Percentiles rank a stretch among this genome's conserved stretches.
Conservation (phyloP, 1,140 invertebrate genomes). For the Frieseomelitta varia region DNA sequence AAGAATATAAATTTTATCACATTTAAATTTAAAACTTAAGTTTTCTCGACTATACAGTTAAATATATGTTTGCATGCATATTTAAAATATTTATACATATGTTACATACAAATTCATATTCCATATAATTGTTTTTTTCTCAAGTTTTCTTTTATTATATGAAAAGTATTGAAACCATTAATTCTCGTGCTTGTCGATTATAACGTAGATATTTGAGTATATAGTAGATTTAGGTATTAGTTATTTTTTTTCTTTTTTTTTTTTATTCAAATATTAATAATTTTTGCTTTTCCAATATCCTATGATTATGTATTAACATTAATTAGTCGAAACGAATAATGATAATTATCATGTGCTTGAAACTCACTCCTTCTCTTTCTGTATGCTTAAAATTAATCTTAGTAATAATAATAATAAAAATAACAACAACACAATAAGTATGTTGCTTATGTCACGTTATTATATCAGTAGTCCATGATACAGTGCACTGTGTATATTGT, state of each 20-base stretch:
- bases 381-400: constrained; percentile 81
- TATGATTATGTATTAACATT: constrained; percentile 50
- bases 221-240: constrained; percentile 66
- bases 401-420: constrained; percentile 59
- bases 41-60: neutral
- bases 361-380: constrained; percentile 83
- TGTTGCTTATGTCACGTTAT: constrained; percentile 70
- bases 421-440: constrained; percentile 64
- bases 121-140: constrained; percentile 10
- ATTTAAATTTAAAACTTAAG: neutral
- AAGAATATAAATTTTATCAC: neutral
- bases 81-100: constrained; percentile 22
- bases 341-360: constrained; percentile 79
- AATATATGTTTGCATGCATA: constrained; percentile 51
- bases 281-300: constrained; percentile 39
- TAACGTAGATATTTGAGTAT: constrained; percentile 29
- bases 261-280: constrained; percentile 19
- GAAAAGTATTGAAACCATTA: constrained; percentile 35
- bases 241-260: constrained; percentile 13
- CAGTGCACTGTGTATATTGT: constrained; percentile 63
- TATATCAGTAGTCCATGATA: constrained; percentile 66
- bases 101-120: constrained; percentile 10
- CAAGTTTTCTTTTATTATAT: constrained; percentile 19
- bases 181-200: constrained; percentile 51
- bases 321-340: constrained; percentile 65